Percentiles rank a stretch among this genome's conserved stretches.
phyloP scores from a whole-genome alignment of 2,113 vertebrate genomes.

The Protomyctophum bolini region DNA sequence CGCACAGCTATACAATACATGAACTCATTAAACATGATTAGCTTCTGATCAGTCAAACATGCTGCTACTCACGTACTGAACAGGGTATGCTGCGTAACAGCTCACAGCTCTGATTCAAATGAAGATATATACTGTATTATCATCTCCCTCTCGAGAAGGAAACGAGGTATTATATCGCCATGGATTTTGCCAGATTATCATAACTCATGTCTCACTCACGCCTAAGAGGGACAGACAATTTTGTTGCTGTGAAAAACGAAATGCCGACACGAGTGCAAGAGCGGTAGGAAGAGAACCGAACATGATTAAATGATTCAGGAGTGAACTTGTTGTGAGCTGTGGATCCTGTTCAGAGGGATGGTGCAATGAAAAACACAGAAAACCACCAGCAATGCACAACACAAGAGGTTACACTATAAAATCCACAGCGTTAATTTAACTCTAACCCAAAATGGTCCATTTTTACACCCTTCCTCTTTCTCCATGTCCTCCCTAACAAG shows the following conservation, averaged over 20 bases:
- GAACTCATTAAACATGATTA: slow-evolving; percentile 1
- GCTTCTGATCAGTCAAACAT: neutral
- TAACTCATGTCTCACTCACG: neutral
- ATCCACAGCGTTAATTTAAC: too few species aligned
- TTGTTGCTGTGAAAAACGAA: neutral
- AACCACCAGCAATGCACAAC: too few species aligned
- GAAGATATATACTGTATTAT: neutral
- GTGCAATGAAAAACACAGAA: too few species aligned
- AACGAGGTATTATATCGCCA: neutral
- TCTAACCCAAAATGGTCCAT: too few species aligned
- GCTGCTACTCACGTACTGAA: neutral
- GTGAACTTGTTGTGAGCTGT: neutral
- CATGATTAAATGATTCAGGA: neutral
- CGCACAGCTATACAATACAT: neutral
- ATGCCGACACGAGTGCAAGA: neutral
- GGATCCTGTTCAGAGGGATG: neutral
- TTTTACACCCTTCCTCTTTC: neutral
- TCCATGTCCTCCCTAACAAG: neutral
- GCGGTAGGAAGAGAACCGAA: neutral
- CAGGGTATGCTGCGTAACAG: neutral
- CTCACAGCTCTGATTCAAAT: neutral
- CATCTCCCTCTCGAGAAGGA: too few species aligned
- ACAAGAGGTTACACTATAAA: too few species aligned
- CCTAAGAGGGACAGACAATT: neutral
- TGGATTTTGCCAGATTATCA: neutral